These are phyloP conservation scores for Sycophila texana DNA, from an alignment of 2,888 invertebrate genomes.

Conservation along the genomic window DNA sequence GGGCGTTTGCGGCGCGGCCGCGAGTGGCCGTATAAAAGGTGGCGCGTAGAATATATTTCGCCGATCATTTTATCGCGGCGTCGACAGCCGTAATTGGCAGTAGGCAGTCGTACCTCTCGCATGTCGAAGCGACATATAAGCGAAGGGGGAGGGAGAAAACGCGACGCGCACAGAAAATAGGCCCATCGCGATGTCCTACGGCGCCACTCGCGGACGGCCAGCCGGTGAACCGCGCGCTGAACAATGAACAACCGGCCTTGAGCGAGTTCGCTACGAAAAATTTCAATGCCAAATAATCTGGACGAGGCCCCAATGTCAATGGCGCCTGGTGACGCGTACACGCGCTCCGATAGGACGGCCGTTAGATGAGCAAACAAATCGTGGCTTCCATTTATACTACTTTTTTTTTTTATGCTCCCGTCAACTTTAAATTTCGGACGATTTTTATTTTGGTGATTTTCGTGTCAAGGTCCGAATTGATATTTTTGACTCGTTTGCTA, in stretches of 20 bases:
- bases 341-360: slow-evolving; percentile 33
- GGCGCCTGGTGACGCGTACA: slow-evolving; percentile 33
- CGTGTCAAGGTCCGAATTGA: no score
- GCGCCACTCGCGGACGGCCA: not conserved
- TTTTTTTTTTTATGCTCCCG: not conserved
- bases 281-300: slow-evolving; percentile 55
- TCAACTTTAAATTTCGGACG: not conserved
- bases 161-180: slow-evolving; percentile 48
- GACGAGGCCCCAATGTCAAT: slow-evolving; percentile 55
- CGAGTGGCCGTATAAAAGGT: slow-evolving; percentile 59
- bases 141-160: slow-evolving; percentile 54
- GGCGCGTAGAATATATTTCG: slow-evolving; percentile 58
- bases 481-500: no score
- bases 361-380: slow-evolving; percentile 40
- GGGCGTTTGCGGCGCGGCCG: slow-evolving; percentile 19
- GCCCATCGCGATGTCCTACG: not conserved
- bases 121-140: slow-evolving; percentile 67
- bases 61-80: slow-evolving; percentile 64
- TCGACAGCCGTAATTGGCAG: slow-evolving; percentile 67
- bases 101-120: slow-evolving; percentile 67
- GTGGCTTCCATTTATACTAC: not conserved
- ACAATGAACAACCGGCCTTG: slow-evolving; percentile 54
- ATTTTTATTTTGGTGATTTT: not conserved
- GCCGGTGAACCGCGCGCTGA: not conserved
- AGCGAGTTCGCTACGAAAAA: slow-evolving; percentile 41